Evolutionary conservation across 2,888 invertebrate genomes (phyloP).

Genomic region (Cyaniris semiargus): DNA sequence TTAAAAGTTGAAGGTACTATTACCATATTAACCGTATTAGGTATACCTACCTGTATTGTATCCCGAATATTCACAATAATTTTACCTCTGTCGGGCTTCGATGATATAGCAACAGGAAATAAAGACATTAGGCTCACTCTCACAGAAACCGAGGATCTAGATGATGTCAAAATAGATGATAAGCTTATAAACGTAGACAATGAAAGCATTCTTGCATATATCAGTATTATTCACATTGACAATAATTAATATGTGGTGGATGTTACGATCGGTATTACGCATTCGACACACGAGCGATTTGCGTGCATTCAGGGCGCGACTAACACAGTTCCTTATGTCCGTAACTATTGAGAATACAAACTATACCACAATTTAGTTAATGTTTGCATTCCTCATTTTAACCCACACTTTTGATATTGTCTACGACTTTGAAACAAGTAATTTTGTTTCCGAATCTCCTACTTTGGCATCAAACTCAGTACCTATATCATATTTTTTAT

Average conservation of each 20-base stretch:
- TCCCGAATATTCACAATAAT: too few species aligned
- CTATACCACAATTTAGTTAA: slow-evolving; percentile 4
- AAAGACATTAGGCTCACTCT: too few species aligned
- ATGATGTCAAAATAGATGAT: background rate
- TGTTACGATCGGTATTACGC: slow-evolving; percentile 35
- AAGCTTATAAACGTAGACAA: background rate
- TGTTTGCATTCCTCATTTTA: background rate
- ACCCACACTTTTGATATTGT: background rate
- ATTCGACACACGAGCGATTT: slow-evolving; percentile 43
- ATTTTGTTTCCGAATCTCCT: background rate
- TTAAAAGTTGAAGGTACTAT: background rate
- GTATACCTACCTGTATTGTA: background rate
- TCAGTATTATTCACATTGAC: slow-evolving; percentile 32
- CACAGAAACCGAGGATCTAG: background rate
- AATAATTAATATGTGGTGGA: slow-evolving; percentile 35
- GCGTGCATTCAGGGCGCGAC: slow-evolving; percentile 46
- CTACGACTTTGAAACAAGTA: background rate
- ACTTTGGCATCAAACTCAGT: background rate
- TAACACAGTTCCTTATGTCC: slow-evolving; percentile 44
- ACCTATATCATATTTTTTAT: too few species aligned
- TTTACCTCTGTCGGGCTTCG: too few species aligned
- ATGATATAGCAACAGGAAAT: too few species aligned
- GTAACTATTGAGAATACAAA: slow-evolving; percentile 26
- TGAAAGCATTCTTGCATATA: slow-evolving; percentile 27
- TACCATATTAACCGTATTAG: background rate